Percentiles rank a stretch among this genome's conserved stretches.
phyloP scores from a whole-genome alignment of 2,797 vertebrate species.

The Tragelaphus oryx region DNA sequence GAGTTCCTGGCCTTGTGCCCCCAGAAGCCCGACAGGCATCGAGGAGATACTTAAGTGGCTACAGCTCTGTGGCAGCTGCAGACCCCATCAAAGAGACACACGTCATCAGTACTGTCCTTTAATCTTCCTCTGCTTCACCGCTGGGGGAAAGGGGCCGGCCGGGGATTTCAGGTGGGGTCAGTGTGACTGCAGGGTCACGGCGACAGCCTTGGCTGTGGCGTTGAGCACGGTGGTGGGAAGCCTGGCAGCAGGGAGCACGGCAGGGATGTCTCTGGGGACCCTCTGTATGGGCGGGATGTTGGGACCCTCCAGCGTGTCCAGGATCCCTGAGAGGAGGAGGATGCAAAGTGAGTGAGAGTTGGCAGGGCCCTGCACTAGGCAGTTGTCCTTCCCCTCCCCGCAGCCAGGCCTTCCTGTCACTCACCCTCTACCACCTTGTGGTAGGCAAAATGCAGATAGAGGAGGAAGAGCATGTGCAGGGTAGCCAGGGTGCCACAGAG shows the following conservation, averaged over 20 bases:
- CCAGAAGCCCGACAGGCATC: not conserved
- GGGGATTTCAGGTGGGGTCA: conserved; percentile 60
- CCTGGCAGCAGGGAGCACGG: conserved; percentile 68
- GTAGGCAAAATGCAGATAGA: conserved; percentile 98
- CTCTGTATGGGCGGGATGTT: conserved; percentile 91
- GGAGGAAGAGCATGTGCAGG: conserved; percentile 96
- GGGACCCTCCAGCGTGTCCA: conserved; percentile 92
- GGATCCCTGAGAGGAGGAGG: conserved; percentile 84
- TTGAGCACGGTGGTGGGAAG: conserved; percentile 79
- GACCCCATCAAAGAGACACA: conserved; percentile 29
- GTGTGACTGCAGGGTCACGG: conserved; percentile 77
- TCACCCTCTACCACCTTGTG: conserved; percentile 97
- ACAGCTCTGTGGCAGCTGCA: conserved; percentile 32
- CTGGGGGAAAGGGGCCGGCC: not conserved
- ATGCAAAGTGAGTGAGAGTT: not conserved
- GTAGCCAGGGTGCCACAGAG: conserved; percentile 90
- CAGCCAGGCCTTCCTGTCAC: not conserved
- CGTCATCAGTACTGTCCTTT: conserved; percentile 35
- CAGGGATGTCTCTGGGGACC: conserved; percentile 91
- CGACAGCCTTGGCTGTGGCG: conserved; percentile 80
- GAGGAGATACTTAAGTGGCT: not conserved
- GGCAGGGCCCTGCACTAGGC: not conserved
- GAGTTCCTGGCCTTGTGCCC: conserved; percentile 14
- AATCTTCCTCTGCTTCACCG: conserved; percentile 24
- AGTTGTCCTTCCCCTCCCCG: not conserved